Evolutionary conservation across 2,113 vertebrate genomes (phyloP).

Genomic region (Phainopepla nitens): DNA sequence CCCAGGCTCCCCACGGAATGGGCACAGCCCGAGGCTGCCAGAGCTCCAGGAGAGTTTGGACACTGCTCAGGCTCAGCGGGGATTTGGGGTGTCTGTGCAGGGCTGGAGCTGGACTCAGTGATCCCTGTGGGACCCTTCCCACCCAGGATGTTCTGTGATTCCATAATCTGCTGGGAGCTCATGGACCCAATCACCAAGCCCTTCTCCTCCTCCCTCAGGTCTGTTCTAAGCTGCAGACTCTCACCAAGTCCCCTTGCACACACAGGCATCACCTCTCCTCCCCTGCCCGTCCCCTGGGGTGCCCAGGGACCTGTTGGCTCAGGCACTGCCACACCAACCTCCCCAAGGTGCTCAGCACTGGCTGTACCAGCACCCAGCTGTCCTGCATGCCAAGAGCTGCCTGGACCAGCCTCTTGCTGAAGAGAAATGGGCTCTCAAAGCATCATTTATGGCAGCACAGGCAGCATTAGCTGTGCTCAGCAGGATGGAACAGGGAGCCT

Average conservation of each 20-base stretch:
- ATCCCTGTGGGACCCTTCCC: background rate
- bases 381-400: background rate
- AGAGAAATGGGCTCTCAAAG: background rate
- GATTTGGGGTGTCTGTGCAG: background rate
- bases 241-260: rapidly evolving
- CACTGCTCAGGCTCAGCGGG: rapidly evolving
- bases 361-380: rapidly evolving
- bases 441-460: background rate
- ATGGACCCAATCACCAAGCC: background rate
- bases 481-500: background rate
- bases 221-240: background rate
- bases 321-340: background rate
- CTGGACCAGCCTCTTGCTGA: background rate
- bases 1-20: background rate
- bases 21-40: background rate
- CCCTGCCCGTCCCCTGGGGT: background rate
- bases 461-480: background rate
- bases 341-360: background rate
- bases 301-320: background rate
- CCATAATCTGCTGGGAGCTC: background rate
- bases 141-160: background rate
- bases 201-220: background rate
- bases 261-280: background rate
- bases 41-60: background rate
- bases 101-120: rapidly evolving